A percentile compares a stretch with the other conserved stretches of the same genome.
Conservation (phyloP, 2,113 vertebrate species). For the Balaeniceps rex region DNA sequence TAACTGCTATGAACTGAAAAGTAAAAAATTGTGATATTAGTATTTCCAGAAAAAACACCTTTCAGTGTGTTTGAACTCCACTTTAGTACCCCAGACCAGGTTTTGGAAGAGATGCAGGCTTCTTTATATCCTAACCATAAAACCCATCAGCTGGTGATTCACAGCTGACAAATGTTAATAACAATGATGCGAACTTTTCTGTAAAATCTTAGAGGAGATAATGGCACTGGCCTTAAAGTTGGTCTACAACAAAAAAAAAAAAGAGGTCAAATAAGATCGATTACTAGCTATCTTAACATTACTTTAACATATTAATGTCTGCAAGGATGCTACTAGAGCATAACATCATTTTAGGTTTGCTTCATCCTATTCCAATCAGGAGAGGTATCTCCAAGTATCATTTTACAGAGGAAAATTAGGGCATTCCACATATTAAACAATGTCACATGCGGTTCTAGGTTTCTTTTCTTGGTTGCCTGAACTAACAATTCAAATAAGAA, state of each 20-base stretch:
- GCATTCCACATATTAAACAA: not conserved
- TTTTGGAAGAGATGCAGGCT: not conserved
- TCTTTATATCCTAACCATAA: not conserved
- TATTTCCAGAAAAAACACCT: too few relatives aligned
- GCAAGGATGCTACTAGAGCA: not conserved
- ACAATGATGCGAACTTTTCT: not conserved
- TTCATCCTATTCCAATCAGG: not conserved
- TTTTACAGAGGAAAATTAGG: not conserved
- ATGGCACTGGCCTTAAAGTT: not conserved
- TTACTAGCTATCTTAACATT: not conserved
- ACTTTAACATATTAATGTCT: not conserved
- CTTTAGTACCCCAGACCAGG: not conserved
- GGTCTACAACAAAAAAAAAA: not conserved
- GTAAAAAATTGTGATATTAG: not conserved
- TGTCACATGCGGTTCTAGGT: not conserved
- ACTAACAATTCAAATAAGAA: conserved; percentile 5
- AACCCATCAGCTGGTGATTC: not conserved
- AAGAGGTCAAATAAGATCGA: not conserved
- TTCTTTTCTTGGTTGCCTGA: not conserved
- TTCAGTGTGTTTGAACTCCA: not conserved
- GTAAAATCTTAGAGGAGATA: not conserved
- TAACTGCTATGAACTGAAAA: not conserved
- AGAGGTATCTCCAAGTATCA: not conserved
- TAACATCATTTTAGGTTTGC: not conserved
- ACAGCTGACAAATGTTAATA: not conserved